These are phyloP conservation scores for Euthynnus affinis DNA, from an alignment of 2,797 vertebrate genomes.

Conservation along the genomic window DNA sequence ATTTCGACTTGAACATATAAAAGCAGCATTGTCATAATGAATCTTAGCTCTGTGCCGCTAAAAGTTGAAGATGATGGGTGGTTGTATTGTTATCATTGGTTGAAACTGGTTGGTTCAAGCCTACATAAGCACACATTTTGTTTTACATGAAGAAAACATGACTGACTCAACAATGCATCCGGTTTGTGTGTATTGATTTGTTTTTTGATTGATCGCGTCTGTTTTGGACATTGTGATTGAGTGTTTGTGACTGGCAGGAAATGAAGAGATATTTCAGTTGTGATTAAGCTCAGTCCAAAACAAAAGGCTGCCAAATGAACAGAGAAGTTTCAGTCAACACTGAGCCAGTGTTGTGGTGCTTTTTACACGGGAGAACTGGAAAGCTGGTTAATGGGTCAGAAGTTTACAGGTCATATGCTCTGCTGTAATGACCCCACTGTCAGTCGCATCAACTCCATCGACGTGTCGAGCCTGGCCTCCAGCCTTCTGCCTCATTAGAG, in stretches of 20 bases:
- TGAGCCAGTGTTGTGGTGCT: background rate
- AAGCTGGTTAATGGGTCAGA: conserved; percentile 13
- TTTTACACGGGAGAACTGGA: background rate
- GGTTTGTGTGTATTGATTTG: background rate
- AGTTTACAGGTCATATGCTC: conserved; percentile 21
- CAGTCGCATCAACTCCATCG: background rate
- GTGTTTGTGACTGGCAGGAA: conserved; percentile 4
- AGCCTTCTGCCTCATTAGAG: background rate
- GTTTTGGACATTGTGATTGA: conserved; percentile 1
- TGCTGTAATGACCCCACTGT: background rate
- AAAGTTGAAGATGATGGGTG: no score
- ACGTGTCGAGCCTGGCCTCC: background rate
- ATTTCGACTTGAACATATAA: no score
- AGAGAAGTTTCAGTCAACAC: background rate
- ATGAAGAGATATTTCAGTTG: conserved; percentile 4
- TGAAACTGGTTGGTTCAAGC: no score
- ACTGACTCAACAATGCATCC: background rate
- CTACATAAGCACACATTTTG: no score
- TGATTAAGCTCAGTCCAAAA: background rate
- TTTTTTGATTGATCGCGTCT: background rate
- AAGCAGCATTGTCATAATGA: no score
- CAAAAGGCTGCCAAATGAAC: background rate
- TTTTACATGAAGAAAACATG: no score
- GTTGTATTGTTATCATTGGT: no score
- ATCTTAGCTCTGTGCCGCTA: no score